A percentile compares a stretch with the other conserved stretches of the same genome.
phyloP scores from a whole-genome alignment of 1,140 invertebrate genomes.

The Leptinotarsa lineolata region DNA sequence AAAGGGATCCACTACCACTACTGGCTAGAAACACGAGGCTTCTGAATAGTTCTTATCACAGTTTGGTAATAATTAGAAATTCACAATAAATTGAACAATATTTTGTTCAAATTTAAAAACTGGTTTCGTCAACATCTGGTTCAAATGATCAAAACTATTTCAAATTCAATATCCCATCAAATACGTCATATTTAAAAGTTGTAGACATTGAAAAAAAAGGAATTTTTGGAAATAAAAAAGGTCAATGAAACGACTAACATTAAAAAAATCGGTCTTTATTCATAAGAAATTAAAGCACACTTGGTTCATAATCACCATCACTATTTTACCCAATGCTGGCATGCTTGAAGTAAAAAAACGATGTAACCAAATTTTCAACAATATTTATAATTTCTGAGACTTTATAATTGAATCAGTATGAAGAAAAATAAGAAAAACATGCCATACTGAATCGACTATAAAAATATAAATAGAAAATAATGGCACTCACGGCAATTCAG shows the following conservation, averaged over 20 bases:
- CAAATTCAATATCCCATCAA: too few species aligned
- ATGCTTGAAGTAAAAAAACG: slow-evolving; percentile 42
- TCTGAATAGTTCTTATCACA: too few species aligned
- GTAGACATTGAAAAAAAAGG: too few species aligned
- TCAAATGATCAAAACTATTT: too few species aligned
- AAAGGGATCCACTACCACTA: too few species aligned
- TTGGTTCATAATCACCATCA: slow-evolving; percentile 55
- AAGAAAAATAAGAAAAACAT: slow-evolving; percentile 4
- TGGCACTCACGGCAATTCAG: slow-evolving; percentile 45
- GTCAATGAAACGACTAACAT: background rate
- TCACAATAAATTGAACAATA: too few species aligned
- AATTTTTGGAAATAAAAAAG: too few species aligned
- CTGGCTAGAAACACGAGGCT: too few species aligned
- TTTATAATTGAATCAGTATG: slow-evolving; percentile 17
- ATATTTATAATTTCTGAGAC: slow-evolving; percentile 18
- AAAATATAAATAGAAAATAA: slow-evolving; percentile 45
- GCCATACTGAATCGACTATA: slow-evolving; percentile 31
- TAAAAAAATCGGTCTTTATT: slow-evolving; percentile 57
- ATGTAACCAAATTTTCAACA: slow-evolving; percentile 38
- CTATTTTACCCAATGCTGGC: slow-evolving; percentile 40
- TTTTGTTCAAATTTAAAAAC: too few species aligned
- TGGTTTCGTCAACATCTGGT: too few species aligned
- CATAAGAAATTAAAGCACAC: slow-evolving; percentile 57
- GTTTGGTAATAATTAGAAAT: too few species aligned
- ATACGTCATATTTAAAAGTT: too few species aligned